Conservation (phyloP, 2,113 vertebrate genomes). For the Rallus limicola region DNA sequence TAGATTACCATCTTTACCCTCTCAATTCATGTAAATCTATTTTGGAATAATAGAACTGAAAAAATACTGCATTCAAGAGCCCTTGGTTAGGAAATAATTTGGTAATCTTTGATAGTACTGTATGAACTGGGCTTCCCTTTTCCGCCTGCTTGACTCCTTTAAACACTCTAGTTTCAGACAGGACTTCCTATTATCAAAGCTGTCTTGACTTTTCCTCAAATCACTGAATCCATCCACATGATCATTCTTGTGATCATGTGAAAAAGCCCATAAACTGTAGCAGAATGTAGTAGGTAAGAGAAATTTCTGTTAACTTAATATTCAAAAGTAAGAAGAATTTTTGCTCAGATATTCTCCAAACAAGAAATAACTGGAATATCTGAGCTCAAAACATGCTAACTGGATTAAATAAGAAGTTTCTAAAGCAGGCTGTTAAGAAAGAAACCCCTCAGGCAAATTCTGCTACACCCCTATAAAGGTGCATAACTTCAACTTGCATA, state of each 20-base stretch:
- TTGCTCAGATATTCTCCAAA: background rate
- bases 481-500: accelerated
- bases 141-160: background rate
- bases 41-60: background rate
- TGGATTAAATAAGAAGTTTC: background rate
- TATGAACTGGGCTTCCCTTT: background rate
- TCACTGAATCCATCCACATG: background rate
- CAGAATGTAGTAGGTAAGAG: background rate
- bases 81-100: background rate
- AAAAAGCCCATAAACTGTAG: background rate
- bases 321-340: background rate
- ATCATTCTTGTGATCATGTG: background rate
- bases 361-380: background rate
- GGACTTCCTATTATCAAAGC: background rate
- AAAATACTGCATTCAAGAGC: background rate
- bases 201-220: background rate
- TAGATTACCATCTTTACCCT: background rate
- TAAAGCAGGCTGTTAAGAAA: background rate
- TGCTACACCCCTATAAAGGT: background rate
- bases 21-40: background rate
- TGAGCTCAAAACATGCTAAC: background rate
- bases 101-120: background rate
- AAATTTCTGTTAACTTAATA: background rate
- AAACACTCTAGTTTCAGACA: background rate
- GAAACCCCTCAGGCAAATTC: background rate